A percentile compares a stretch with the other conserved stretches of the same genome.
phyloP scores from a whole-genome alignment of 1,140 invertebrate species.

The Drosophila kurseongensis region DNA sequence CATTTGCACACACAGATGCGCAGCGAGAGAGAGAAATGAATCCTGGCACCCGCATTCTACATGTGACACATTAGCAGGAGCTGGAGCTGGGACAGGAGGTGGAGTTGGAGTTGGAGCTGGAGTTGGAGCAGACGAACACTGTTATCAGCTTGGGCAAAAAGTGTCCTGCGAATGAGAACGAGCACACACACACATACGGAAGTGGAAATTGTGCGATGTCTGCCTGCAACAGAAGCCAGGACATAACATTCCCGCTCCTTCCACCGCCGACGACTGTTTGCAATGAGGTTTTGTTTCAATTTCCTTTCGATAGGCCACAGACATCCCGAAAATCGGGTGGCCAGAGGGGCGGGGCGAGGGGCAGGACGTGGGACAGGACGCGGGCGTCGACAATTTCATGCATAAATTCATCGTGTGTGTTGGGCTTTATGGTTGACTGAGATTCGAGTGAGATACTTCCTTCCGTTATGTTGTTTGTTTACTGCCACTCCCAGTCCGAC shows the following conservation, averaged over 20 bases:
- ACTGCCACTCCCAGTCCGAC: conserved; percentile 13
- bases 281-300: conserved; percentile 83
- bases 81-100: neutral
- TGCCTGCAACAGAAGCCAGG: conserved; percentile 52
- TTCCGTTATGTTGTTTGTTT: conserved; percentile 72
- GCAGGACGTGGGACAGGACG: conserved; percentile 56
- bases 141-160: conserved; percentile 75
- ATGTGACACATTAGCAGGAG: conserved; percentile 54
- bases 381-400: conserved; percentile 82
- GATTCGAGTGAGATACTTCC: conserved; percentile 82
- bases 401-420: conserved; percentile 74
- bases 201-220: conserved; percentile 67
- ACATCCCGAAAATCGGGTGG: conserved; percentile 53
- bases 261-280: conserved; percentile 46
- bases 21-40: conserved; percentile 9
- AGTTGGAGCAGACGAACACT: conserved; percentile 20
- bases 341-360: neutral
- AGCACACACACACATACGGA: conserved; percentile 23
- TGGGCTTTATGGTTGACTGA: conserved; percentile 71
- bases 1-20: conserved; percentile 18
- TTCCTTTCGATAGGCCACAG: conserved; percentile 82
- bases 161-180: conserved; percentile 64
- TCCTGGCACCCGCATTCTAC: conserved; percentile 67
- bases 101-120: neutral
- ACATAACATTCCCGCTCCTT: neutral